Base-by-base conservation (phyloP, 2,888 invertebrate genomes). In the Netelia melanura region DNA sequence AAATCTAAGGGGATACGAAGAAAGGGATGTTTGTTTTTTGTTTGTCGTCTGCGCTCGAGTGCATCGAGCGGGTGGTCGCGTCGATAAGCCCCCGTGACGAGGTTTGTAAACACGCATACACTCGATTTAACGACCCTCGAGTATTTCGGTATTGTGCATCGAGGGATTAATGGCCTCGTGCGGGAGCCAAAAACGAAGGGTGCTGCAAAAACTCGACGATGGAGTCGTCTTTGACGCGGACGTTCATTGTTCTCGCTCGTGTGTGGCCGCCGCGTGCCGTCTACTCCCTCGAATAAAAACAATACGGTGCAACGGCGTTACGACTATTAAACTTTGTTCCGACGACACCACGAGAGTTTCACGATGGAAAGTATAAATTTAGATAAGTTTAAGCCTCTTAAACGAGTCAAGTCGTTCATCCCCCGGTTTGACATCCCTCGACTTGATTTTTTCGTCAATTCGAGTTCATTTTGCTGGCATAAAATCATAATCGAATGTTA, bases 81-180 rank as follows among this genome's bases (percentile, higher is more conserved):
- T 58, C 58, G 58, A 58, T 58, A 58, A 58, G 58, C 17, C 23
- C 25, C 56, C 54, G 25, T 21, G 38, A 72, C 80, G 56, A 67
- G 38, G 72, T 67, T 80, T 65, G 85, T 80, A 83, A 85, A 83
- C 76, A 77, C 62, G 67, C 76, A 56, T 65, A 74, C 71, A 64
- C 65, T 64, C 58, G 58, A 58, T 58, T 14, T 23, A 8, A 23
- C 79, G 48, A 30, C 38, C 62, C 23, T 75, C 58, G 76, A 56
- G 71, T 58, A 76, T 68, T 75, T 67, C 52, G 17, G 70, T 65
- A 80, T 82, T 83, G 76, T 83, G 58, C 52, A 74, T 76, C 70
- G 65, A 68, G 82, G 80, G 80, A 82, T 85, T 82, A 85, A 85
- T 83, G 85, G 85, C 76, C 72, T 72, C 85, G 65, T 82, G 76